Percentiles rank a stretch among this genome's conserved stretches.
Conservation (phyloP, 2,113 vertebrate species). For the Spea bombifrons region DNA sequence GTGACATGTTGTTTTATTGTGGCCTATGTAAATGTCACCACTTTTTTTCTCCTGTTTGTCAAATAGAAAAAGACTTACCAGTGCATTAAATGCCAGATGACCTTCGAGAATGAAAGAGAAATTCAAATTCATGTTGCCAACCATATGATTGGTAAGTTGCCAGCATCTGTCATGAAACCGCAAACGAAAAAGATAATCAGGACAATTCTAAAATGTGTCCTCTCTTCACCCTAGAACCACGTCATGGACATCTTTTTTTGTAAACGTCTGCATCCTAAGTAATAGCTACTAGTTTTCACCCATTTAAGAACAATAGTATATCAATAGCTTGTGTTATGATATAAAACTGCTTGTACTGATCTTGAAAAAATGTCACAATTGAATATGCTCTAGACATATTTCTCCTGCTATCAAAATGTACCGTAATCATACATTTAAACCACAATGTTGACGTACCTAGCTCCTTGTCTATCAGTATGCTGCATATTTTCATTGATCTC, state of each 20-base stretch:
- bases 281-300: slow-evolving; percentile 59
- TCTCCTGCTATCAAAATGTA: background rate
- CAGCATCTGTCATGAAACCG: too few relatives aligned
- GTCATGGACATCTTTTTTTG: too few relatives aligned
- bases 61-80: slow-evolving; percentile 97
- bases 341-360: slow-evolving; percentile 62
- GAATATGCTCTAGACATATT: slow-evolving; percentile 56
- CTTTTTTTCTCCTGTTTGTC: slow-evolving; percentile 52
- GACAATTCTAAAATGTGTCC: slow-evolving; percentile 19
- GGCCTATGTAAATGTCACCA: background rate
- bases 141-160: slow-evolving; percentile 96
- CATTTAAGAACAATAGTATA: slow-evolving; percentile 66
- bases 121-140: slow-evolving; percentile 99
- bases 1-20: too few relatives aligned
- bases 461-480: too few relatives aligned
- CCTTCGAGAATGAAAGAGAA: slow-evolving; percentile 96
- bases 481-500: too few relatives aligned
- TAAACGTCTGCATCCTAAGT: too few relatives aligned
- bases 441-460: too few relatives aligned
- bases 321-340: slow-evolving; percentile 66
- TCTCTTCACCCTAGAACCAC: slow-evolving; percentile 4
- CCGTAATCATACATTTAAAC: too few relatives aligned
- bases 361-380: slow-evolving; percentile 52
- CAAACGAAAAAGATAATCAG: background rate
- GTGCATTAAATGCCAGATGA: slow-evolving; percentile 99